Evolutionary conservation across 2,888 invertebrate species (phyloP).

Genomic region (Isotomurus palustris): DNA sequence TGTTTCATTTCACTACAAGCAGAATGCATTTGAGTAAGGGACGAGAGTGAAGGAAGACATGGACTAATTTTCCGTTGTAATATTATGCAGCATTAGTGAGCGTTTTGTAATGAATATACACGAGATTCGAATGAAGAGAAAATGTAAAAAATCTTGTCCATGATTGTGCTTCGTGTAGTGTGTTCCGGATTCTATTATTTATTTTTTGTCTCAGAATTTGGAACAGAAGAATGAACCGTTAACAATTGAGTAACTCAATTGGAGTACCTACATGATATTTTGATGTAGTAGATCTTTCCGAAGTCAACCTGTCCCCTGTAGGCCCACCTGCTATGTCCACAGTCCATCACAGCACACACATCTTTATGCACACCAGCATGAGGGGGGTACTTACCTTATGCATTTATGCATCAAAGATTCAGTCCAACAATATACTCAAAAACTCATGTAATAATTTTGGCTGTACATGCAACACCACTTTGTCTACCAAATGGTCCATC

Average conservation of each 20-base stretch:
- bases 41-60: background rate
- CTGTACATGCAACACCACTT: no score
- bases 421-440: no score
- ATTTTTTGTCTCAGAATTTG: background rate
- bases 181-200: background rate
- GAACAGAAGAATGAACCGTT: conserved; percentile 5
- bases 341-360: background rate
- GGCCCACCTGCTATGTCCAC: conserved; percentile 42
- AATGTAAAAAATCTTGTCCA: no score
- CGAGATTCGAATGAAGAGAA: no score
- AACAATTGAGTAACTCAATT: conserved; percentile 1
- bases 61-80: background rate
- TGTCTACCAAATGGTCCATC: no score
- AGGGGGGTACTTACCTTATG: background rate
- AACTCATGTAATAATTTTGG: no score
- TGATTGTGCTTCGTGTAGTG: no score
- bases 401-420: no score
- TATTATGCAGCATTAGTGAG: background rate
- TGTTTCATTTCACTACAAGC: conserved; percentile 1
- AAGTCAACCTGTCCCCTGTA: conserved; percentile 43
- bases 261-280: background rate
- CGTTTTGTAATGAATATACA: background rate
- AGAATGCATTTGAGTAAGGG: background rate
- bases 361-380: background rate
- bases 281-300: conserved; percentile 8